phyloP scores from a whole-genome alignment of 1,140 invertebrate species.

The Liolophura sinensis region DNA sequence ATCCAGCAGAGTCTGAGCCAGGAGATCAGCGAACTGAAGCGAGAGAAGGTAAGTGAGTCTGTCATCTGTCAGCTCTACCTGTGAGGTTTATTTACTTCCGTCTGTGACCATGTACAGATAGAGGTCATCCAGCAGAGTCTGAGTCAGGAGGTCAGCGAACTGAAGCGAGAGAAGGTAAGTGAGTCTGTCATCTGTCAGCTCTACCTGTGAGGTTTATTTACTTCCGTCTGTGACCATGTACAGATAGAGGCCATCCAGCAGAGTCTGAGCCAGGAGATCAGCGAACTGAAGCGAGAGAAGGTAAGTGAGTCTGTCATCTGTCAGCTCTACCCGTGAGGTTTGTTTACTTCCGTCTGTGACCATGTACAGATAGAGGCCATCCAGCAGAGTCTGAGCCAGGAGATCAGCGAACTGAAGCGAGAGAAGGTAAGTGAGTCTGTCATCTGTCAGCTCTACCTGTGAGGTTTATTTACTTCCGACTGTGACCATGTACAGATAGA shows the following conservation, averaged over 20 bases:
- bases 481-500: slow-evolving; percentile 59
- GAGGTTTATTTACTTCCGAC: slow-evolving; percentile 23
- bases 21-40: slow-evolving; percentile 63
- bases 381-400: slow-evolving; percentile 61
- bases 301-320: too few relatives aligned
- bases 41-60: slow-evolving; percentile 69
- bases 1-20: slow-evolving; percentile 60
- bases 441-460: too few relatives aligned
- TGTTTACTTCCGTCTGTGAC: slow-evolving; percentile 53
- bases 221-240: slow-evolving; percentile 50
- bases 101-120: slow-evolving; percentile 56
- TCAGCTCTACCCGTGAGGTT: too few relatives aligned
- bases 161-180: slow-evolving; percentile 68
- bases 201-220: too few relatives aligned
- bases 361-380: slow-evolving; percentile 58
- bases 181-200: too few relatives aligned
- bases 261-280: slow-evolving; percentile 60
- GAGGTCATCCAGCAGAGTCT: slow-evolving; percentile 61
- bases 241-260: slow-evolving; percentile 61
- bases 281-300: slow-evolving; percentile 66
- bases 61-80: too few relatives aligned
- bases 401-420: slow-evolving; percentile 63
- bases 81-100: too few relatives aligned
- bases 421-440: too few relatives aligned
- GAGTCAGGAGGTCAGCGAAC: slow-evolving; percentile 60